Evolutionary conservation across 2,888 invertebrate genomes (phyloP), one percentile per base, ranked within the genome.

Genomic region (Operophtera brumata): DNA sequence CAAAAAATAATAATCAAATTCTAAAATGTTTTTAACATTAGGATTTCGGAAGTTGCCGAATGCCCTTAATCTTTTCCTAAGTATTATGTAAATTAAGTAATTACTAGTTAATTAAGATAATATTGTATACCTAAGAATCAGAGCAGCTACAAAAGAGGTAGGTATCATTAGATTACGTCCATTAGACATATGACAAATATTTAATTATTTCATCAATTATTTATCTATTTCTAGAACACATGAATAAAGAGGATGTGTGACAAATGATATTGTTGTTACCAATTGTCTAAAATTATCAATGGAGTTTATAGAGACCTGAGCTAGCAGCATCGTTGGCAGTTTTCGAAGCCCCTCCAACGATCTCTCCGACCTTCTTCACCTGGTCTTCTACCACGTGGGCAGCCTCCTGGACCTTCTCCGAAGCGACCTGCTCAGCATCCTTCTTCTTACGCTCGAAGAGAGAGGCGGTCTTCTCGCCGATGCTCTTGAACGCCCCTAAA

Each of bases 401-500:
- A 0, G 93, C 93, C 57, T 92, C 91, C 50, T 91, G 79, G 6
- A 84, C 93, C 76, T 92, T 93, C 75, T 94, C 94, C 28, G 88
- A 78, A 1, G 93, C 93, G 58, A 93, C 77, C 69, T 93, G 92
- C 60, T 92, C 92, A 0, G 91, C 93, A 71, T 94, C 94, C 73
- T 93, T 93, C 91, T 94, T 94, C 88, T 94, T 94, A 65, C 91
- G 91, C 52, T 93, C 92, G 81, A 94, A 94, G 62, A 94, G 88
- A 47, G 92, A 93, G 59, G 93, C 93, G 14, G 94, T 94, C 84
- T 94, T 93, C 79, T 93, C 93, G 57, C 94, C 94, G 73, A 94
- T 90, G 85, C 91, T 94, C 84, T 93, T 93, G 82, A 94, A 87
- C 60, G 94, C 94, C 64, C 93, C 93, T 94, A 81, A 0, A 71